Conservation (phyloP, 37 sponge, comb jelly and placozoan species). For the Tethya wilhelma region DNA sequence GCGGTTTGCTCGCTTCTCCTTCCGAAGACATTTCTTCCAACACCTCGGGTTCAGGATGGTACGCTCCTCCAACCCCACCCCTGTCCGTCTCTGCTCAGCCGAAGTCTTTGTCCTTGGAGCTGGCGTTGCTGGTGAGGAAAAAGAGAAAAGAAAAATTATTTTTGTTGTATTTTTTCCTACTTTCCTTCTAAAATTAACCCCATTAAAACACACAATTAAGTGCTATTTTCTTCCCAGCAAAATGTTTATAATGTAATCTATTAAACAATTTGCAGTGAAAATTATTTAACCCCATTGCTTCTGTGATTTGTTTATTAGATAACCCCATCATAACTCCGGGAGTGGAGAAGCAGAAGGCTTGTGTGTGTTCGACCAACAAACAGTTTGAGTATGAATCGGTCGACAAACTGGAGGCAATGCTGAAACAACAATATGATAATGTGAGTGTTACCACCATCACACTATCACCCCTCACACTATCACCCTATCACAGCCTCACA, state of each 20-base stretch:
- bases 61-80: conserved; percentile 51
- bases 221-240: neutral
- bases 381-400: conserved; percentile 60
- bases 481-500: too few relatives aligned
- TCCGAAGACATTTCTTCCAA: conserved; percentile 91
- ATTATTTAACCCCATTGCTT: neutral
- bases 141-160: neutral
- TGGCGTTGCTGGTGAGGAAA: conserved; percentile 68
- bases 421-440: conserved; percentile 38
- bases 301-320: conserved; percentile 19
- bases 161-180: neutral
- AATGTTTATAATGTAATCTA: neutral
- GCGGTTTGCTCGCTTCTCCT: conserved; percentile 78
- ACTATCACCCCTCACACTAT: too few relatives aligned
- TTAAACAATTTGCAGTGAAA: neutral
- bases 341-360: conserved; percentile 1
- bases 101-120: conserved; percentile 72
- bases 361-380: conserved; percentile 33
- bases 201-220: neutral
- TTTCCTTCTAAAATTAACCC: neutral
- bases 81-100: conserved; percentile 70
- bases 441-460: neutral
- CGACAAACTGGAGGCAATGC: conserved; percentile 1
- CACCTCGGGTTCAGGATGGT: conserved; percentile 90
- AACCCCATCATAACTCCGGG: conserved; percentile 55